A percentile compares a stretch with the other conserved stretches of the same genome.
Evolutionary conservation across 2,888 invertebrate genomes (phyloP).

Genomic region (Melanotus villosus): DNA sequence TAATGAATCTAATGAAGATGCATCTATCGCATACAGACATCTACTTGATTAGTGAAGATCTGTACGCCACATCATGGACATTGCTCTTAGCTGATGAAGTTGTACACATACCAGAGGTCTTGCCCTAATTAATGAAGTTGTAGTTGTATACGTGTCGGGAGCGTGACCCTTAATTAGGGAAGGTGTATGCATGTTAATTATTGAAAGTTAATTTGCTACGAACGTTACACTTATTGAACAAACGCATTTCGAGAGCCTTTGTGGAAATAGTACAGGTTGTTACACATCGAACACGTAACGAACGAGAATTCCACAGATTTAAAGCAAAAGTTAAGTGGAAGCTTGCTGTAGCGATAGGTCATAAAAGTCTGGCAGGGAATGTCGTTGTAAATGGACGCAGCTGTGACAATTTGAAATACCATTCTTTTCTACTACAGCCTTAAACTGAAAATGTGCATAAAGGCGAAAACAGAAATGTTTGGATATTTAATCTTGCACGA

Average conservation of each 20-base stretch:
- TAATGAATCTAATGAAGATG: constrained; percentile 8
- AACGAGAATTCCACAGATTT: neutral
- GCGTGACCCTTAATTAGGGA: too few species aligned
- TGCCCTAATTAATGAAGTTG: neutral
- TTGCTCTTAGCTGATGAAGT: constrained; percentile 1
- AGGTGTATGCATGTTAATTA: too few species aligned
- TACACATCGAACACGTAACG: too few species aligned
- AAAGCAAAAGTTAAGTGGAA: neutral
- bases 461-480: constrained; percentile 33
- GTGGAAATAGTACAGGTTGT: too few species aligned
- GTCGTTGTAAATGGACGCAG: constrained; percentile 14
- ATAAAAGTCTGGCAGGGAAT: constrained; percentile 14
- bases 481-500: constrained; percentile 49
- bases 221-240: too few species aligned
- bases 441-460: too few species aligned
- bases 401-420: constrained; percentile 44
- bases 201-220: too few species aligned
- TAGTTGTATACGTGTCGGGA: neutral
- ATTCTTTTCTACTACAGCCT: constrained; percentile 47
- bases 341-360: neutral
- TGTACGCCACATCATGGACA: constrained; percentile 8
- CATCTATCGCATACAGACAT: neutral
- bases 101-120: neutral
- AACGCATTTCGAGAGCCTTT: too few species aligned
- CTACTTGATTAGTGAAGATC: constrained; percentile 10